Evolutionary conservation across 2,113 vertebrate genomes (phyloP).

Genomic region (Lipotes vexillifer): DNA sequence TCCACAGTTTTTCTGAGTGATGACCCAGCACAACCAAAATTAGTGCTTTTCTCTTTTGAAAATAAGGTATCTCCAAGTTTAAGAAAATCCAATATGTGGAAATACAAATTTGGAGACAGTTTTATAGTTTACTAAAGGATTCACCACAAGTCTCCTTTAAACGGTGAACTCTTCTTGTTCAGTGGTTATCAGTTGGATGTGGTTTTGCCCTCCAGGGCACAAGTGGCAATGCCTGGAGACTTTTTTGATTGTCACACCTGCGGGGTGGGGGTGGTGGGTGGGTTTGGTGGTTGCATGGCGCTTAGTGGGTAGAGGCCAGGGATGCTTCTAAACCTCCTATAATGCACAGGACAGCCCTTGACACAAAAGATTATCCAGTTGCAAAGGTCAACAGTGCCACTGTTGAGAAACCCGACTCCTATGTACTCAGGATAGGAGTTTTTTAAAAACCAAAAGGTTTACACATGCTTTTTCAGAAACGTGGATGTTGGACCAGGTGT

Average conservation of each 20-base stretch:
- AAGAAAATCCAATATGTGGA: not conserved
- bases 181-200: not conserved
- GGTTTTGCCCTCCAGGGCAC: not conserved
- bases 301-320: not conserved
- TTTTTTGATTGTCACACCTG: not conserved
- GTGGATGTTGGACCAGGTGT: not conserved
- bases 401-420: not conserved
- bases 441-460: not conserved
- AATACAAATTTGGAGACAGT: constrained; percentile 4
- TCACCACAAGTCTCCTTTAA: not conserved
- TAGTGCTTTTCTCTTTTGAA: not conserved
- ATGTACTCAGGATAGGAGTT: not conserved
- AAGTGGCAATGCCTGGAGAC: not conserved
- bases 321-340: not conserved
- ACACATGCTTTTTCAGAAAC: not conserved
- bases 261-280: no score
- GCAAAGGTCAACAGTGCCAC: not conserved
- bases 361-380: not conserved
- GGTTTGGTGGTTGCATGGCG: not conserved
- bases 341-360: not conserved
- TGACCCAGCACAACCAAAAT: constrained; percentile 33
- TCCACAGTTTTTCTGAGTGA: constrained; percentile 8
- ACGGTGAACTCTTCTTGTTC: not conserved
- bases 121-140: constrained; percentile 10
- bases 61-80: not conserved